Conservation (phyloP, 2,113 vertebrate genomes). For the Cyprinodon tularosa region DNA sequence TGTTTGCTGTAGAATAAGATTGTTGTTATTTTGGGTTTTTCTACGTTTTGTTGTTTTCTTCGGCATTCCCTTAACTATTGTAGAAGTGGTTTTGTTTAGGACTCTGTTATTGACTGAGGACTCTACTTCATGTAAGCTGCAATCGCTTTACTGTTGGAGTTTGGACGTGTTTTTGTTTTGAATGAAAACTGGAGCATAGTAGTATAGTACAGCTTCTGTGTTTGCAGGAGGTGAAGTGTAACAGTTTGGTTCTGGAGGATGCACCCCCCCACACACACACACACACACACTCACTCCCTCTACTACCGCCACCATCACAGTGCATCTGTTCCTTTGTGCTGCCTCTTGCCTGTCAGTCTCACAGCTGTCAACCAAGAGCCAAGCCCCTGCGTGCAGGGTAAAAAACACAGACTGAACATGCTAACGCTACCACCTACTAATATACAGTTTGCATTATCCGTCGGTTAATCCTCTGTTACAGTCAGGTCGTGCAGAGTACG, state of each 20-base stretch:
- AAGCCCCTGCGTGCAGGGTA: slow-evolving; percentile 52
- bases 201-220: slow-evolving; percentile 5
- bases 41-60: neutral
- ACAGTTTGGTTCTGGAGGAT: slow-evolving; percentile 58
- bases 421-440: slow-evolving; percentile 26
- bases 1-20: neutral
- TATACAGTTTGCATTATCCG: slow-evolving; percentile 48
- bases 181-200: neutral
- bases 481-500: slow-evolving; percentile 5
- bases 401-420: slow-evolving; percentile 43
- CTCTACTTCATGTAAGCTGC: neutral
- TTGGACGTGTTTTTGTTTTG: neutral
- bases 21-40: neutral
- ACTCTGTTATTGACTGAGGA: slow-evolving; percentile 37
- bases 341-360: slow-evolving; percentile 78
- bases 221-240: slow-evolving; percentile 34
- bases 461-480: slow-evolving; percentile 20
- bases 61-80: neutral
- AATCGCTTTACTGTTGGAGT: slow-evolving; percentile 12
- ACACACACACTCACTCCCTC: slow-evolving; percentile 33
- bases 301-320: slow-evolving; percentile 66
- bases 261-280: slow-evolving; percentile 21
- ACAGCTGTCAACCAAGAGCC: slow-evolving; percentile 75
- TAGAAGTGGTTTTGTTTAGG: slow-evolving; percentile 17
- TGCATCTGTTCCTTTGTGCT: slow-evolving; percentile 83